These are phyloP conservation scores for Calcarius lapponicus DNA, from an alignment of 2,797 vertebrate genomes.

Conservation along the genomic window DNA sequence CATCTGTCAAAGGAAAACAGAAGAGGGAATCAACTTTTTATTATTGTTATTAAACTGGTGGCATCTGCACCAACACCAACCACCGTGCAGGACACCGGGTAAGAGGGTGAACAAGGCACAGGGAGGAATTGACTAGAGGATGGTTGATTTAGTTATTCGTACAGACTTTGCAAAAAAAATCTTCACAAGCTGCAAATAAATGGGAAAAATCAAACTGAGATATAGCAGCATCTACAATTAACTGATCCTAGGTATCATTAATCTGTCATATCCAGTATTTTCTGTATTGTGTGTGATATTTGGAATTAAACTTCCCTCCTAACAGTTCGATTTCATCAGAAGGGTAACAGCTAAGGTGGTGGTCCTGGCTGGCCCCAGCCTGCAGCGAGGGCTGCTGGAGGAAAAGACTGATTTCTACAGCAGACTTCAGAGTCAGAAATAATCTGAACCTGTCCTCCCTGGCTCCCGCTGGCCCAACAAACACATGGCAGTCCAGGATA, in stretches of 20 bases:
- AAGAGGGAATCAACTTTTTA: slow-evolving; percentile 57
- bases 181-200: not conserved
- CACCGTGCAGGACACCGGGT: not conserved
- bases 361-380: not conserved
- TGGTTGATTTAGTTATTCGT: not conserved
- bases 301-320: not conserved
- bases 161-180: not conserved
- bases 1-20: slow-evolving; percentile 56
- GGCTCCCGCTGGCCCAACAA: rapidly evolving
- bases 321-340: not conserved
- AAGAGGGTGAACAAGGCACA: not conserved
- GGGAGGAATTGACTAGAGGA: not conserved
- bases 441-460: not conserved
- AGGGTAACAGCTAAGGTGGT: not conserved
- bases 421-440: not conserved
- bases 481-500: not conserved
- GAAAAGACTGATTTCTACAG: not conserved
- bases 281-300: not conserved
- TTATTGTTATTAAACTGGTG: slow-evolving; percentile 1
- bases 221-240: not conserved
- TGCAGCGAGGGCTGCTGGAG: rapidly evolving
- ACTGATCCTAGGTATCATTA: not conserved
- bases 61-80: not conserved
- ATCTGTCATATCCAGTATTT: not conserved
- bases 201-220: not conserved